Conservation (phyloP, 1,140 invertebrate genomes). For the Parasteatoda tepidariorum region DNA sequence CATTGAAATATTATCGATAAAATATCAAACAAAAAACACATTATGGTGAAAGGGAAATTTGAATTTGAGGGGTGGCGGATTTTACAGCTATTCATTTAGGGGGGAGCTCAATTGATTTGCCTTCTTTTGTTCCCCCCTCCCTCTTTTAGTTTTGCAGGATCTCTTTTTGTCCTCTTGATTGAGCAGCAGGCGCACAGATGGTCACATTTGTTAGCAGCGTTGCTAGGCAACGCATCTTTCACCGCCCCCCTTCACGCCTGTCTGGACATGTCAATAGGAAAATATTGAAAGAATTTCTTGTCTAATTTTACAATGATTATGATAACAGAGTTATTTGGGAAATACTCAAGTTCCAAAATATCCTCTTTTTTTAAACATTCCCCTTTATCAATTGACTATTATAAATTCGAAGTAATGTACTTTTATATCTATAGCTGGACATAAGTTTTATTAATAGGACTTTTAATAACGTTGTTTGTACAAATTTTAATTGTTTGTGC, state of each 20-base stretch:
- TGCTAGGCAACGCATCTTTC: background rate
- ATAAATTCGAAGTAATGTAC: too few species aligned
- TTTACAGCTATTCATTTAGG: background rate
- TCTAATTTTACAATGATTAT: too few species aligned
- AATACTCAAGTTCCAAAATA: too few species aligned
- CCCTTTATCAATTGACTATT: too few species aligned
- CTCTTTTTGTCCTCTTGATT: background rate
- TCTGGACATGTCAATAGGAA: background rate
- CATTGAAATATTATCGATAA: background rate
- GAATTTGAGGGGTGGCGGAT: background rate
- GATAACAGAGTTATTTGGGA: too few species aligned
- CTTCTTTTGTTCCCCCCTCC: background rate
- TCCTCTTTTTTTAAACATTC: too few species aligned
- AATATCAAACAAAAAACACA: background rate
- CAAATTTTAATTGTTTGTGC: too few species aligned
- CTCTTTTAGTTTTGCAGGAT: background rate
- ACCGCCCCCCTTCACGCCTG: too few species aligned
- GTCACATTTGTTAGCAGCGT: slow-evolving; percentile 8
- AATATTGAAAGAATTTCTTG: too few species aligned
- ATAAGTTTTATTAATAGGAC: too few species aligned
- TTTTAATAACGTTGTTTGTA: too few species aligned
- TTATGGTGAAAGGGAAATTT: background rate
- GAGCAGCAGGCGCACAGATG: background rate
- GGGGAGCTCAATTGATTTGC: background rate
- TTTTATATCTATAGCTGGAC: too few species aligned